These are phyloP conservation scores for Panthera uncia DNA, from an alignment of 2,113 vertebrate genomes.

Conservation along the genomic window DNA sequence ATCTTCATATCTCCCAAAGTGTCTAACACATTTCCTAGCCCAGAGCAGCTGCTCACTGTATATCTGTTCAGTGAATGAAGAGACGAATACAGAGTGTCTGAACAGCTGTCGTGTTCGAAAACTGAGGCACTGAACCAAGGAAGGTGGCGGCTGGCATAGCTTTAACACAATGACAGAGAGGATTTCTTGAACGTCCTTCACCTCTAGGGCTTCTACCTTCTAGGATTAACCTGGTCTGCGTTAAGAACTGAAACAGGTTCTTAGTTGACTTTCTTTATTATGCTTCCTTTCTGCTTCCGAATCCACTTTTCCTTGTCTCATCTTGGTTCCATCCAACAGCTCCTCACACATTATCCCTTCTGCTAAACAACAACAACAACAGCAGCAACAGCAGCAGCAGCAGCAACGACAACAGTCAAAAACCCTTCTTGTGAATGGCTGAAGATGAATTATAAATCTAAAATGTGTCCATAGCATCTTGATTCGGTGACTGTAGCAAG, in stretches of 20 bases:
- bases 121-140: slow-evolving; percentile 27
- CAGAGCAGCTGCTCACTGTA: slow-evolving; percentile 61
- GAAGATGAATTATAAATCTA: neutral
- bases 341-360: neutral
- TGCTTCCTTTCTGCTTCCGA: neutral
- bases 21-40: slow-evolving; percentile 59
- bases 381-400: neutral
- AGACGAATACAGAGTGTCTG: slow-evolving; percentile 18
- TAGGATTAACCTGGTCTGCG: neutral
- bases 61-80: slow-evolving; percentile 63
- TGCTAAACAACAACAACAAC: neutral
- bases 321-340: neutral
- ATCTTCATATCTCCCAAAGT: slow-evolving; percentile 20
- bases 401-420: neutral
- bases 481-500: neutral
- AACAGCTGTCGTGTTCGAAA: slow-evolving; percentile 61
- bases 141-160: neutral
- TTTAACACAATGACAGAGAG: neutral
- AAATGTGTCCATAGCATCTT: neutral
- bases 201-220: neutral
- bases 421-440: neutral
- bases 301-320: neutral
- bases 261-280: neutral
- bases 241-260: neutral
- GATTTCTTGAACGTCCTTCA: slow-evolving; percentile 21